These are phyloP conservation scores for Hydractinia echinata DNA, from an alignment of 30 jellyfish, hydroid and myxozoan genomes.

Conservation along the genomic window DNA sequence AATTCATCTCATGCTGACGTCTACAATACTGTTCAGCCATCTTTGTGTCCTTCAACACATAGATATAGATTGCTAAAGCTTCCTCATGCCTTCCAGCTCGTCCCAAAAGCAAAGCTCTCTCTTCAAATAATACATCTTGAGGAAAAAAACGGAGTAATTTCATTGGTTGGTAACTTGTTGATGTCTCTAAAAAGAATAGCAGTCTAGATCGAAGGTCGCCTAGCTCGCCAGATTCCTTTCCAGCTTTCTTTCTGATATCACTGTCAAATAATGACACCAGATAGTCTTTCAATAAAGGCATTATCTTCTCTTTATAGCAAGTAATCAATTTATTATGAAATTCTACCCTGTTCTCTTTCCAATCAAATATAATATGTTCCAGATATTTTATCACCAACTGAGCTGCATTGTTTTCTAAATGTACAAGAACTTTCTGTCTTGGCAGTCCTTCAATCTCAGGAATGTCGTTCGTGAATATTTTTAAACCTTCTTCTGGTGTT, in stretches of 20 bases:
- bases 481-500: constrained; percentile 68
- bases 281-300: constrained; percentile 60
- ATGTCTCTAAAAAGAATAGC: constrained; percentile 64
- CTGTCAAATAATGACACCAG: constrained; percentile 50
- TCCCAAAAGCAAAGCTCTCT: constrained; percentile 84
- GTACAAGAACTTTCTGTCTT: constrained; percentile 58
- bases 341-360: constrained; percentile 74
- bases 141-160: constrained; percentile 85
- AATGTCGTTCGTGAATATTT: constrained; percentile 69
- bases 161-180: constrained; percentile 86
- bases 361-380: constrained; percentile 77
- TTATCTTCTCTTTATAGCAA: constrained; percentile 61
- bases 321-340: constrained; percentile 72
- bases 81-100: constrained; percentile 94
- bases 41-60: constrained; percentile 57
- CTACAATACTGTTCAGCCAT: constrained; percentile 96
- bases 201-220: constrained; percentile 65
- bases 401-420: constrained; percentile 67
- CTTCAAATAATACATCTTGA: constrained; percentile 71
- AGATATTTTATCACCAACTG: constrained; percentile 44
- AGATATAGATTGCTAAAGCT: constrained; percentile 79
- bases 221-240: constrained; percentile 78
- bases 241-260: constrained; percentile 60
- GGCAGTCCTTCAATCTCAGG: constrained; percentile 83
- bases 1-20: constrained; percentile 54